These are phyloP conservation scores for Stylophora pistillata DNA, from an alignment of 64 coral and sea anemone species.

Conservation along the genomic window DNA sequence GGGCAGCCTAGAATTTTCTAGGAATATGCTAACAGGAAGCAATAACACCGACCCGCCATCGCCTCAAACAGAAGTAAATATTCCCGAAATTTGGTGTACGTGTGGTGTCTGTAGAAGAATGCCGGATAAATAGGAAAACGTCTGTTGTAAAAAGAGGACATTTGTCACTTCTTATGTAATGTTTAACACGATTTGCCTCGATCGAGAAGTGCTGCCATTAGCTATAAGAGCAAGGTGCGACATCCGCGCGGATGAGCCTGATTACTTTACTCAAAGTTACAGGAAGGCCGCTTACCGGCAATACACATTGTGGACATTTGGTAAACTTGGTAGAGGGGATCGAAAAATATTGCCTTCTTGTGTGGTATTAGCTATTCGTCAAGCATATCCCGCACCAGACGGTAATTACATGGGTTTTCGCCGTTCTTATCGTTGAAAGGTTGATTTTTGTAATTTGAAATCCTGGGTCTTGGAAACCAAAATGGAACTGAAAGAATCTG, in stretches of 20 bases:
- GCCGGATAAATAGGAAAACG: slow-evolving; percentile 27
- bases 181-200: slow-evolving; percentile 51
- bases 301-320: slow-evolving; percentile 43
- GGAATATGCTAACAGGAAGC: not conserved
- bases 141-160: slow-evolving; percentile 27
- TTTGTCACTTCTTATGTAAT: slow-evolving; percentile 47
- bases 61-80: not conserved
- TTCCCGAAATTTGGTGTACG: too few relatives aligned
- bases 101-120: slow-evolving; percentile 21
- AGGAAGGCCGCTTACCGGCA: slow-evolving; percentile 34
- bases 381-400: slow-evolving; percentile 7
- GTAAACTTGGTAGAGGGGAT: slow-evolving; percentile 24
- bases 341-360: slow-evolving; percentile 38
- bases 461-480: too few relatives aligned
- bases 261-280: slow-evolving; percentile 39
- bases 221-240: slow-evolving; percentile 48
- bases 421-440: not conserved
- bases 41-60: not conserved
- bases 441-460: too few relatives aligned
- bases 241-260: not conserved
- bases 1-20: slow-evolving; percentile 36
- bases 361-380: not conserved
- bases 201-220: slow-evolving; percentile 36
- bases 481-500: not conserved
- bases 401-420: slow-evolving; percentile 31